phyloP scores from a whole-genome alignment of 1,140 invertebrate genomes.

The Pteromalus puparum region DNA sequence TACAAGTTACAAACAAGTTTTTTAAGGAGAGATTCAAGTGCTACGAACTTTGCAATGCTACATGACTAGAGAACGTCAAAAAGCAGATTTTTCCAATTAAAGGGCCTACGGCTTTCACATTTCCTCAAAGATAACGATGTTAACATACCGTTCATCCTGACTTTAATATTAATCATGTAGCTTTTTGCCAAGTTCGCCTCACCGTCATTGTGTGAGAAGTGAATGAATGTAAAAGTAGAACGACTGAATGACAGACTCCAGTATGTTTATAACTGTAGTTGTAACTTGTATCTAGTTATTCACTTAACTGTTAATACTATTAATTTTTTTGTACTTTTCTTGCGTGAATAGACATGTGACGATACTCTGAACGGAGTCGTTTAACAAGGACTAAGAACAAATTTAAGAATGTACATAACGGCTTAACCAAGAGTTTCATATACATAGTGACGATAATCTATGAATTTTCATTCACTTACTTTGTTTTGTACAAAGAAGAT shows the following conservation, averaged over 20 bases:
- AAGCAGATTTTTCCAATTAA: not conserved
- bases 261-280: conserved; percentile 34
- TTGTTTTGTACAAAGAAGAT: not conserved
- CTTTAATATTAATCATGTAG: conserved; percentile 1
- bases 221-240: conserved; percentile 22
- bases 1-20: not conserved
- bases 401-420: conserved; percentile 41
- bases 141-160: not conserved
- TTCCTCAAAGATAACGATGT: not conserved
- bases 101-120: not conserved
- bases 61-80: not conserved
- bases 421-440: conserved; percentile 1
- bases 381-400: conserved; percentile 21
- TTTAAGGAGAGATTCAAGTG: not conserved
- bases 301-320: conserved; percentile 39
- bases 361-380: not conserved
- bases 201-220: not conserved
- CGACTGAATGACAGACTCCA: conserved; percentile 31
- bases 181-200: conserved; percentile 9
- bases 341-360: not conserved
- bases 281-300: conserved; percentile 37
- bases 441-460: conserved; percentile 3
- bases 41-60: not conserved
- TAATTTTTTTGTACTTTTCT: conserved; percentile 15
- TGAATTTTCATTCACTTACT: not conserved